A percentile compares a stretch with the other conserved stretches of the same genome.
Evolutionary conservation across 1,140 invertebrate species (phyloP).

Genomic region (Formica exsecta): DNA sequence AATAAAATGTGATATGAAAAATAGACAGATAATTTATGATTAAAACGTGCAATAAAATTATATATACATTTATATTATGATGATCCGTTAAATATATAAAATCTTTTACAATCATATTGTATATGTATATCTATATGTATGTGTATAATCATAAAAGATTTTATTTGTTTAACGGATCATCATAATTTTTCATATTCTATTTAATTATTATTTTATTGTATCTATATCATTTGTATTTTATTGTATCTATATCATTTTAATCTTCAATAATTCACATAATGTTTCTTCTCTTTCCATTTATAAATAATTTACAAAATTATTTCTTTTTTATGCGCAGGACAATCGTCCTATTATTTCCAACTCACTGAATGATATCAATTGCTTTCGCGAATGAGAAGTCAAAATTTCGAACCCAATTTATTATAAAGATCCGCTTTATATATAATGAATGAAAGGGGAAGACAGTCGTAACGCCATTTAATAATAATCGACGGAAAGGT

Average conservation of each 20-base stretch:
- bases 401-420: not conserved
- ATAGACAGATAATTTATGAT: not conserved
- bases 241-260: not conserved
- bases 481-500: slow-evolving; percentile 27
- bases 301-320: not conserved
- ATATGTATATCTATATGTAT: too few species aligned
- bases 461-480: not conserved
- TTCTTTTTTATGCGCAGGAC: not conserved
- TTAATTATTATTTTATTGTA: not conserved
- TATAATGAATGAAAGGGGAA: not conserved
- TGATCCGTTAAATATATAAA: too few species aligned
- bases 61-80: not conserved
- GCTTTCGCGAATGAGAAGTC: not conserved
- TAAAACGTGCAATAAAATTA: not conserved
- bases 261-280: not conserved
- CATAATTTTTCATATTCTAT: not conserved
- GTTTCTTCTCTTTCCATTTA: not conserved
- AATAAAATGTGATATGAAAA: not conserved
- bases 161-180: not conserved
- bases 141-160: not conserved
- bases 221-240: not conserved
- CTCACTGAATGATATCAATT: not conserved
- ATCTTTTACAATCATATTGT: too few species aligned
- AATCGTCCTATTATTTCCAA: not conserved
- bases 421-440: not conserved